Evolutionary conservation across 2,888 invertebrate genomes (phyloP).

Genomic region (Lasioglossum villosulum): DNA sequence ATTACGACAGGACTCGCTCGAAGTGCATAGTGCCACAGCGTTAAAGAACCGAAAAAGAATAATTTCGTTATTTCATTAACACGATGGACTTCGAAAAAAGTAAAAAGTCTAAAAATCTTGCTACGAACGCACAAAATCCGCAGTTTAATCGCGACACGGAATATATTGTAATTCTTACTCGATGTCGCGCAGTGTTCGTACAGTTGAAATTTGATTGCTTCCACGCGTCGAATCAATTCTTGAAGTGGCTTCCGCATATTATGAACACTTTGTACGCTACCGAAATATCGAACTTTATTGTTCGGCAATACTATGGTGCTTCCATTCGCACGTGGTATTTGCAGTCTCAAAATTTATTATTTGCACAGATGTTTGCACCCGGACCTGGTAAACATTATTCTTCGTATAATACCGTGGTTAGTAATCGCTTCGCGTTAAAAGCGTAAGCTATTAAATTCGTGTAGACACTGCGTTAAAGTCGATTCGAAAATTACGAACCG

Average conservation of each 20-base stretch:
- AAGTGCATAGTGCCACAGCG: background rate
- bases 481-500: background rate
- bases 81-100: background rate
- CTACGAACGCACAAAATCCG: background rate
- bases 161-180: background rate
- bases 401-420: background rate
- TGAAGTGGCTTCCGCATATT: background rate
- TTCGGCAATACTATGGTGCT: background rate
- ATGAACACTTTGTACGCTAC: background rate
- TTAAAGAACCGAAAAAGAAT: background rate
- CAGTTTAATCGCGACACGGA: background rate
- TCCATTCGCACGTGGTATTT: background rate
- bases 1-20: background rate
- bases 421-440: constrained; percentile 1
- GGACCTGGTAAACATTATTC: background rate
- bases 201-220: background rate
- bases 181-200: background rate
- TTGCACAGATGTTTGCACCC: background rate
- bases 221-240: background rate
- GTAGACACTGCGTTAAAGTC: background rate
- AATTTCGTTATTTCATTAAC: background rate
- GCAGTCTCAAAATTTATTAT: background rate
- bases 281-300: background rate
- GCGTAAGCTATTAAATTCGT: background rate
- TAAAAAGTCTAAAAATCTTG: background rate